Percentiles rank a stretch among this genome's conserved stretches.
These are phyloP conservation scores for Barbus barbus DNA, from an alignment of 2,113 vertebrate genomes.

Conservation along the genomic window DNA sequence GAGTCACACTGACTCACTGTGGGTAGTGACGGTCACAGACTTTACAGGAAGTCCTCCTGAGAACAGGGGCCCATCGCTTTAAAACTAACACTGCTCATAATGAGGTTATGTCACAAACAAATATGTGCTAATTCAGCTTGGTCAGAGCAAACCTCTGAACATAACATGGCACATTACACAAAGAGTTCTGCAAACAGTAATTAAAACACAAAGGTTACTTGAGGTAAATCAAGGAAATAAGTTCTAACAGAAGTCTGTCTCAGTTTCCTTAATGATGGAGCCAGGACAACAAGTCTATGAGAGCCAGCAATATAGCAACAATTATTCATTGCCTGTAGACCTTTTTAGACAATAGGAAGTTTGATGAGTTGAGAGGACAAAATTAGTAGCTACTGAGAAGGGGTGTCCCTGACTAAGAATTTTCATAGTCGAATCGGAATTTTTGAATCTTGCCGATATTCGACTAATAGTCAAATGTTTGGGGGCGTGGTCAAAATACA, in stretches of 20 bases:
- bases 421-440: too few relatives aligned
- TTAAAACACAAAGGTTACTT: too few relatives aligned
- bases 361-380: slow-evolving; percentile 17
- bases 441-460: too few relatives aligned
- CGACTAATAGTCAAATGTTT: too few relatives aligned
- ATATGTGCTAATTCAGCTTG: neutral
- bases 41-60: slow-evolving; percentile 31
- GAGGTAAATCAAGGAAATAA: neutral
- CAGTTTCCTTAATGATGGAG: neutral
- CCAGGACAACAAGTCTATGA: neutral
- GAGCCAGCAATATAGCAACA: neutral
- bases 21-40: slow-evolving; percentile 24
- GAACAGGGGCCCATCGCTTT: neutral
- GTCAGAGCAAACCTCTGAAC: neutral
- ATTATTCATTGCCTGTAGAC: neutral
- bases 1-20: slow-evolving; percentile 46
- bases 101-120: neutral
- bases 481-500: too few relatives aligned
- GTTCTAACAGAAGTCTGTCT: neutral
- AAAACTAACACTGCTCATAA: neutral
- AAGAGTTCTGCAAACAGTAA: neutral
- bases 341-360: slow-evolving; percentile 35
- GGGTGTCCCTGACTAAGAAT: too few relatives aligned
- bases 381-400: neutral
- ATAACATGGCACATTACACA: neutral